phyloP scores from a whole-genome alignment of 2,797 vertebrate genomes.

The Pagetopsis macropterus region DNA sequence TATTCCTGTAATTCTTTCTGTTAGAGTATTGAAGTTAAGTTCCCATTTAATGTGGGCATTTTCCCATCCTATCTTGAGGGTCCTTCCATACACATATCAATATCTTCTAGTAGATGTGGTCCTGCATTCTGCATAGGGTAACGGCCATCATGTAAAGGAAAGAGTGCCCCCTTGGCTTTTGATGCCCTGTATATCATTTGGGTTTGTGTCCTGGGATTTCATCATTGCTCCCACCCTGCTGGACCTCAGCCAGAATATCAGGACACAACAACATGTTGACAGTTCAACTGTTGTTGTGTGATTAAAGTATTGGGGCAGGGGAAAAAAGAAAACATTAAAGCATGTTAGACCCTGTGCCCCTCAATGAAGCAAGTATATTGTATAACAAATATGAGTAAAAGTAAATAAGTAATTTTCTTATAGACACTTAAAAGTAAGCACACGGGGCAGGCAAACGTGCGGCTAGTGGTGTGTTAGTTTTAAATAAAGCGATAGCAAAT shows the following conservation, averaged over 20 bases:
- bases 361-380: too few relatives aligned
- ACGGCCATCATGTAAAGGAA: constrained; percentile 12
- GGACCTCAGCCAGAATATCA: constrained; percentile 5
- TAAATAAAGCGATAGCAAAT: not conserved
- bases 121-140: constrained; percentile 14
- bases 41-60: constrained; percentile 9
- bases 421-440: not conserved
- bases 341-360: not conserved
- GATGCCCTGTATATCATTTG: not conserved
- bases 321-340: not conserved
- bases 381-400: not conserved
- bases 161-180: not conserved
- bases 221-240: constrained; percentile 1
- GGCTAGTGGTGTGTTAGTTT: not conserved
- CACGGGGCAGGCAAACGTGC: not conserved
- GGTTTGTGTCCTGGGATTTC: not conserved
- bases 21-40: not conserved
- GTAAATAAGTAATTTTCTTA: too few relatives aligned
- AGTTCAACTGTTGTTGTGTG: not conserved
- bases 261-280: not conserved
- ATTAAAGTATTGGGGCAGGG: not conserved
- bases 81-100: constrained; percentile 8
- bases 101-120: not conserved
- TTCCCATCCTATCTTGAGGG: not conserved
- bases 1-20: constrained; percentile 15